phyloP scores from a whole-genome alignment of 2,888 invertebrate genomes.

The Amiota minor region DNA sequence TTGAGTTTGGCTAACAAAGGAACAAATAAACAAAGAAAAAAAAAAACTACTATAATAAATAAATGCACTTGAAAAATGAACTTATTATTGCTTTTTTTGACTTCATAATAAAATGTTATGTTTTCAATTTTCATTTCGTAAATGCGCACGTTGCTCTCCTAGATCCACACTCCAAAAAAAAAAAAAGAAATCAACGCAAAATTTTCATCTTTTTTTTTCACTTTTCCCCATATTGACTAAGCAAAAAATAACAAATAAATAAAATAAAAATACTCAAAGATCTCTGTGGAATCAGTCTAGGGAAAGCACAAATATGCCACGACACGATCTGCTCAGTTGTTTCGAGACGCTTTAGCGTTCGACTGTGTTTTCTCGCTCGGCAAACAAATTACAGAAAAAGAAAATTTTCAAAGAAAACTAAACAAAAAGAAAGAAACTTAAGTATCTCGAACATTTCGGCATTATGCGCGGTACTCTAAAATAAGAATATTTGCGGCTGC shows the following conservation, averaged over 20 bases:
- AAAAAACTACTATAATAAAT: too few relatives aligned
- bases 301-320: not conserved
- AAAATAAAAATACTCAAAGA: slow-evolving; percentile 1
- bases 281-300: not conserved
- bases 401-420: not conserved
- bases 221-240: not conserved
- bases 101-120: too few relatives aligned
- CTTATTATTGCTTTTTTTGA: too few relatives aligned
- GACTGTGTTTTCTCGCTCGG: slow-evolving; percentile 3
- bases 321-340: slow-evolving; percentile 7
- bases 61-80: too few relatives aligned
- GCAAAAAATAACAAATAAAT: too few relatives aligned
- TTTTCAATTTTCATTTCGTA: too few relatives aligned
- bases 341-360: slow-evolving; percentile 17
- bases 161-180: not conserved
- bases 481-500: slow-evolving; percentile 13
- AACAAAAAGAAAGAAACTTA: not conserved
- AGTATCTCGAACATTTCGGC: not conserved
- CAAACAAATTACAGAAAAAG: not conserved
- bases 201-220: slow-evolving; percentile 1
- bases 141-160: too few relatives aligned
- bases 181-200: not conserved
- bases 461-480: slow-evolving; percentile 17
- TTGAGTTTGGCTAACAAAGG: not conserved
- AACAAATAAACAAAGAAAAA: not conserved